Conservation (phyloP, 1,140 invertebrate genomes). For the Laupala kohalensis region DNA sequence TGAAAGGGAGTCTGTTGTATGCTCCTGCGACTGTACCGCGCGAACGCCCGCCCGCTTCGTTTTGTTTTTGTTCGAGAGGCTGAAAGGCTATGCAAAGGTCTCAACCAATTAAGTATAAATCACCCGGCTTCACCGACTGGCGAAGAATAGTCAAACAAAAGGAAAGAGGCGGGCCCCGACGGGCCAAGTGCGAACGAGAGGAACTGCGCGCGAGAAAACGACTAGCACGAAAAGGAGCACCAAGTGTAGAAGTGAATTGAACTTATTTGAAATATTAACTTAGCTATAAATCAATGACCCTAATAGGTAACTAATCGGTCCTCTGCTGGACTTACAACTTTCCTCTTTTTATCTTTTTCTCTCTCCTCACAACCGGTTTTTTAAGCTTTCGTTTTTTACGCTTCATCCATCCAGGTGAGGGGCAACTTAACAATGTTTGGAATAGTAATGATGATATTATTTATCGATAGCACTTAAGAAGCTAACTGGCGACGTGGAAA, state of each 20-base stretch:
- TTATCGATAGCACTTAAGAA: constrained; percentile 8
- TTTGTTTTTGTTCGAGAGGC: not conserved
- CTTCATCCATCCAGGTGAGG: not conserved
- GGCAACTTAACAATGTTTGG: constrained; percentile 8
- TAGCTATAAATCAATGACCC: constrained; percentile 11
- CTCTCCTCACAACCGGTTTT: not conserved
- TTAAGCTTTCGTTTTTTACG: not conserved
- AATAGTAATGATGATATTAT: constrained; percentile 7
- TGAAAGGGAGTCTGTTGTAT: no score
- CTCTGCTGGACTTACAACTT: not conserved
- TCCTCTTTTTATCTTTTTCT: not conserved
- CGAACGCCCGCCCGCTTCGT: not conserved
- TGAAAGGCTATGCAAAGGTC: not conserved
- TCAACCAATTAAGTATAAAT: constrained; percentile 7
- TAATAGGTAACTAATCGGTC: constrained; percentile 9
- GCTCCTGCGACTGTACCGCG: not conserved
- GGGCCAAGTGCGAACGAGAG: constrained; percentile 1
- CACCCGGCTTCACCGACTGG: constrained; percentile 2
- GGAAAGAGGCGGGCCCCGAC: not conserved
- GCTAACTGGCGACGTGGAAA: not conserved
- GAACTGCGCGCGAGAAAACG: not conserved
- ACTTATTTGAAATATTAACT: constrained; percentile 13
- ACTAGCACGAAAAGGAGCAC: not conserved
- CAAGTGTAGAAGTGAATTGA: constrained; percentile 9
- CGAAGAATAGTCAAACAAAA: constrained; percentile 9